Evolutionary conservation across 2,888 invertebrate species (phyloP), one percentile per base, ranked within the genome.

Genomic region (Timandra comae): DNA sequence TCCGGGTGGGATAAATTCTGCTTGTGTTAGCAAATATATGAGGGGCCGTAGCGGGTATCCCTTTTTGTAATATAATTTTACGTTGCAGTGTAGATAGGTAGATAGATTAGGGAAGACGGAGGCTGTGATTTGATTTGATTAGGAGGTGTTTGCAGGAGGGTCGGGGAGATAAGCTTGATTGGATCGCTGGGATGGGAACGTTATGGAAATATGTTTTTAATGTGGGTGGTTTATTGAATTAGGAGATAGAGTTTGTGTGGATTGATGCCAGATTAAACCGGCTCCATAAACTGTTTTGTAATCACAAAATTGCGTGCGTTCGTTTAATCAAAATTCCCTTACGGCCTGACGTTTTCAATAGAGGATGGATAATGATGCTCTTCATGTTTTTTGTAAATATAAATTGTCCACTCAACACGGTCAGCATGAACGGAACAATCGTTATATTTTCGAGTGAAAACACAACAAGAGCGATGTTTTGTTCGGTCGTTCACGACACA

Each of bases 101-200:
- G 73, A 79, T 71, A 84, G 82, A 85, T 85, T 81, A 80, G 76
- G 78, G 75, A 81, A 80, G 80, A 77, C 74, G 78, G 84, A 84
- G 81, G 79, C 80, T 82, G 84, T 70, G 84, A 85, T 85, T 85
- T 82, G 82, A 85, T 85, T 84, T 82, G 84, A 84, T 85, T 84
- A 82, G 82, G 78, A 82, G 84, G 84, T 85, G 84, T 84, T 81
- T 63, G 81, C 67, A 59, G 68, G 56, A 60, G 74, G 78, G 72
- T 61, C 60, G 75, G 75, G 75, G 70, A 80, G 84, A 84, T 84
- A 82, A 81, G 69, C 63, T 63, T 78, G 84, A 85, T 84, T 81
- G 82, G 81, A 80, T 80, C 81, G 75, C 65, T 49, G 57, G 63
- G 64, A 57, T 63, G 57, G 67, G 62, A 56, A 59, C 60, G 63